These are phyloP conservation scores for Lissonota sp. DNA, from an alignment of 2,888 invertebrate species.

Conservation along the genomic window DNA sequence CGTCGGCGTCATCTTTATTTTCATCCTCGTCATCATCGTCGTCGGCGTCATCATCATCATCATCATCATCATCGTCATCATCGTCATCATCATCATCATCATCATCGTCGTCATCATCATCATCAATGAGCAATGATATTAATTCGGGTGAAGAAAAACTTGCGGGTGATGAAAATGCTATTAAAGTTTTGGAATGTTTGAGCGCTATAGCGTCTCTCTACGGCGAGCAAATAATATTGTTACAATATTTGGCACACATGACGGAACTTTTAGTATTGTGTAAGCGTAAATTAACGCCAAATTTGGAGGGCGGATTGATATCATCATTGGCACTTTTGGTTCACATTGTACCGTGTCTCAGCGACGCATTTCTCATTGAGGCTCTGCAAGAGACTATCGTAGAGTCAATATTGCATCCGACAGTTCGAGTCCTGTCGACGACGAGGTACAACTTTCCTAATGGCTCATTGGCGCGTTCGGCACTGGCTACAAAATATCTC, in stretches of 20 bases:
- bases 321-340: conserved; percentile 93
- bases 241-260: conserved; percentile 96
- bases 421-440: conserved; percentile 92
- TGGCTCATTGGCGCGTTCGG: conserved; percentile 90
- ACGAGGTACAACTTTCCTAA: conserved; percentile 92
- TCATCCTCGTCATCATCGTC: no score
- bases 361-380: conserved; percentile 94
- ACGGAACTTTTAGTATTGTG: conserved; percentile 93
- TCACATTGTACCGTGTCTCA: conserved; percentile 92
- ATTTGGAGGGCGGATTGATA: conserved; percentile 94
- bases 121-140: conserved; percentile 77
- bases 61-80: no score
- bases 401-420: conserved; percentile 92
- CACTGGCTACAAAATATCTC: conserved; percentile 92
- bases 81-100: conserved; percentile 87
- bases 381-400: conserved; percentile 94
- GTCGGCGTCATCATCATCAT: no score
- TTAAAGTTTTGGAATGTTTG: conserved; percentile 95
- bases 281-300: conserved; percentile 91
- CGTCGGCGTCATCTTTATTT: no score
- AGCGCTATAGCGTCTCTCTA: conserved; percentile 95
- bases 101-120: conserved; percentile 72
- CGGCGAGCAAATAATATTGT: conserved; percentile 94
- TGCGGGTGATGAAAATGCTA: conserved; percentile 92
- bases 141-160: conserved; percentile 87